Evolutionary conservation across 2,113 vertebrate genomes (phyloP), one percentile per base, ranked within the genome.

Genomic region (Coreoperca whiteheadi): DNA sequence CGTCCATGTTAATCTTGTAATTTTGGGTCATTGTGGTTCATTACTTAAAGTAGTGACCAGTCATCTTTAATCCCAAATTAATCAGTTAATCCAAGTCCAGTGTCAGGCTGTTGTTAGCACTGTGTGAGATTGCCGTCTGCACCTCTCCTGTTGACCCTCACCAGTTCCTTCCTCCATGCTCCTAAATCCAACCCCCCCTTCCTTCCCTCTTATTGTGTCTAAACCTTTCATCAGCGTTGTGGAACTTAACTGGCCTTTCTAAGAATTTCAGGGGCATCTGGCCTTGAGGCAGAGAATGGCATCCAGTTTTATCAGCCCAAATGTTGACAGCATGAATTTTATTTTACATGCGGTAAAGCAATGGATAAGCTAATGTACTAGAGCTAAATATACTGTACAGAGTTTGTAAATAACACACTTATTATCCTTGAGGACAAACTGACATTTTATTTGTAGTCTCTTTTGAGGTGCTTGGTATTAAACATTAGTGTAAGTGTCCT

Each of bases 41-140:
- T 93, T 94, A 92, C 88, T 89, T 92, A 72, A 90, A 90, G 90
- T 74, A 68, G 78, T 23, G 48, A 87, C 88, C 88, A 91, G 87
- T 91, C 88, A 82, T 92, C 57, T 93, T 87, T 94, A 95, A 94
- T 94, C 93, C 90, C 89, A 92, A 89, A 94, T 92, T 88, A 94
- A 94, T 91, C 93, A 92, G 77, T 91, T 94, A 94, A 95, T 95
- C 92, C 90, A 61, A n/a, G 79, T 89, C 73, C 74, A 84, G 41
- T 57, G 71, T 87, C 83, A 37, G 84, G 74, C 79, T 87, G 85
- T 89, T 83, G 84, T 82, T 87, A 8, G 66, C 83, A 16, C 87
- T 51, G 65, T 71, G 77, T 84, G 82, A 85, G 86, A 59, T 75
- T 34, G 72, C 59, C 63, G 76, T 91, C 89, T 88, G 89, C 77